Evolutionary conservation across 2,797 vertebrate genomes (phyloP).

Genomic region (Urocyon cinereoargenteus): DNA sequence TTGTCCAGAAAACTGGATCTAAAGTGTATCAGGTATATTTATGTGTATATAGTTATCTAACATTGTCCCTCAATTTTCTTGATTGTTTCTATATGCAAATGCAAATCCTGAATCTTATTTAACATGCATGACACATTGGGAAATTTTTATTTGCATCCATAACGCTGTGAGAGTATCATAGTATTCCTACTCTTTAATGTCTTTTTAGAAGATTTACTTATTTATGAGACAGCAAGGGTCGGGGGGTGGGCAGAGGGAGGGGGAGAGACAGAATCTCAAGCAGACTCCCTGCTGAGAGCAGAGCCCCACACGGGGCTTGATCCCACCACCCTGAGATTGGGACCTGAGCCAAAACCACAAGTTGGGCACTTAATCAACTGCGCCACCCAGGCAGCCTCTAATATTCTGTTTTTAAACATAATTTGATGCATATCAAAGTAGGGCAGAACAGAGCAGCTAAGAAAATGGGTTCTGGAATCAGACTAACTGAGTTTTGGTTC

Average conservation of each 20-base stretch:
- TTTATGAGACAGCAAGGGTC: neutral
- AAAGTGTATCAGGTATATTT: slow-evolving; percentile 24
- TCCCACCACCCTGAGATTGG: neutral
- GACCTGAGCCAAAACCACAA: neutral
- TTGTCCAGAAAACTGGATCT: neutral
- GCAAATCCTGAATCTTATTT: neutral
- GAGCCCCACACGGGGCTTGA: neutral
- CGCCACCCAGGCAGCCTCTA: neutral
- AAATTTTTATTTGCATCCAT: slow-evolving; percentile 5
- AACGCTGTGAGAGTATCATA: neutral
- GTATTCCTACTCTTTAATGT: neutral
- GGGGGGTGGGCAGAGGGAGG: neutral
- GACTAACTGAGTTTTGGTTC: neutral
- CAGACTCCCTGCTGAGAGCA: neutral
- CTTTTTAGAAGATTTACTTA: neutral
- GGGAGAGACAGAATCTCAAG: neutral
- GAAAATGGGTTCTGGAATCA: neutral
- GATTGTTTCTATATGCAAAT: neutral
- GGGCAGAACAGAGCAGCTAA: slow-evolving; percentile 4
- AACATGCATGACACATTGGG: neutral
- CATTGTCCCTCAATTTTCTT: neutral
- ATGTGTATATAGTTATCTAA: neutral
- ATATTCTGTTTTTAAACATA: neutral
- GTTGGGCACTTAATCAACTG: neutral
- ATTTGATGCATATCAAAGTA: neutral